Evolutionary conservation across 2,797 vertebrate genomes (phyloP), one percentile per base, ranked within the genome.

Genomic region (Urophycis tenuis): DNA sequence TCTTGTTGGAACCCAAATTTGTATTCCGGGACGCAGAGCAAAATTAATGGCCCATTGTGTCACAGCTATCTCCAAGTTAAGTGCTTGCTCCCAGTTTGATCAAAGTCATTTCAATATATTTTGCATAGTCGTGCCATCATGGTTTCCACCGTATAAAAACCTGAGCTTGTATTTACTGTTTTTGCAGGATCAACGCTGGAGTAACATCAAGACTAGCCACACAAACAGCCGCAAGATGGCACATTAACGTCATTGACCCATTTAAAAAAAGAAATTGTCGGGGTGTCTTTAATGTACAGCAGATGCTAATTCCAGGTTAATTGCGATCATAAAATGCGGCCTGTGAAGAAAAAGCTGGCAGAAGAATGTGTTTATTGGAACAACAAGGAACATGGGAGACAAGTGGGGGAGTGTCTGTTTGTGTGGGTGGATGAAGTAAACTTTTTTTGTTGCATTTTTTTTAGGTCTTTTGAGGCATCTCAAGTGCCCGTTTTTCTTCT

Each of bases 11-110:
- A 32, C 45, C 64, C 36, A 17, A 30, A 83, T 81, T 83, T 82
- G 70, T 71, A 80, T 78, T 77, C 72, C 39, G 69, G 77, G 76
- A 35, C 77, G 71, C 76, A 67, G 67, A 34, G 22, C 67, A 36
- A 74, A 84, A 77, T 81, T 80, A 85, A 83, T 82, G 69, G 34
- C 60, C 75, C 77, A 17, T 78, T 74, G 36, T 78, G 69, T 85
- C 83, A 74, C 69, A 81, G 78, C 64, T 81, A 75, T 73, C 79
- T 77, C 79, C 69, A 49, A 75, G 72, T 60, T 76, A 80, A 84
- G 77, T 80, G 75, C 69, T 79, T 35, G 76, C 69, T 74, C 49
- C 75, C 53, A 87, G 79, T 85, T 83, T 72, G 74, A 79, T 70
- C 39, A 78, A 76, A 77, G 84, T 86, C 31, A 79, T 82, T 76